Base-by-base conservation (phyloP, 2,888 invertebrate genomes). In the Microctonus brassicae region DNA sequence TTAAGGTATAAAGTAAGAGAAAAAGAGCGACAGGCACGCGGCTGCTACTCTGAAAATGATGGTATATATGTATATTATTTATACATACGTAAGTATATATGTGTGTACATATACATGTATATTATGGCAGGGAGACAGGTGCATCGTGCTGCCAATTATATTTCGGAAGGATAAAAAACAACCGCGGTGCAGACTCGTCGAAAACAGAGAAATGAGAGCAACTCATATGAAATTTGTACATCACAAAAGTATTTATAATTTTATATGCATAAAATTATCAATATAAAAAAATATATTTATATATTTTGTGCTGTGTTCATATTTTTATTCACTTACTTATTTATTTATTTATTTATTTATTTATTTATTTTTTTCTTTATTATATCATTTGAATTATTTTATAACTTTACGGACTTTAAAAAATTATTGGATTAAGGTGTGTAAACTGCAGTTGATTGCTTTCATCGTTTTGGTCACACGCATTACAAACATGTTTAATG, bases 71-170 rank as follows among this genome's bases (percentile, higher is more conserved):
- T 47, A 39, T n/a, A 5, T 3, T 29, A 29, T 3, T 29, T 5
- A 7, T n/a, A n/a, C n/a, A n/a, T n/a, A n/a, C n/a, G n/a, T n/a
- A n/a, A n/a, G 11, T 36, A n/a, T 13, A n/a, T 39, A 39, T 33
- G 33, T 39, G n/a, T 39, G n/a, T 39, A 39, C 4, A 39, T 39
- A 39, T 39, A 39, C n/a, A n/a, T 9, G n/a, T 39, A 39, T 11
- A 17, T 29, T 52, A 57, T 63, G 79, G 78, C 78, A 80, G 81
- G 80, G 80, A 81, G 86, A 86, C 87, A 87, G 86, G 87, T 87
- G 87, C 87, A 86, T 86, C 86, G 86, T 81, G 84, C 85, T 83
- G 86, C 86, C 87, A 87, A 87, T 87, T 87, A 87, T 87, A 87
- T 87, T 86, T 85, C 82, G 84, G 83, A 76, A 76, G 75, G 75